Base-by-base conservation (phyloP, 2,888 invertebrate genomes). In the Achlya flavicornis region DNA sequence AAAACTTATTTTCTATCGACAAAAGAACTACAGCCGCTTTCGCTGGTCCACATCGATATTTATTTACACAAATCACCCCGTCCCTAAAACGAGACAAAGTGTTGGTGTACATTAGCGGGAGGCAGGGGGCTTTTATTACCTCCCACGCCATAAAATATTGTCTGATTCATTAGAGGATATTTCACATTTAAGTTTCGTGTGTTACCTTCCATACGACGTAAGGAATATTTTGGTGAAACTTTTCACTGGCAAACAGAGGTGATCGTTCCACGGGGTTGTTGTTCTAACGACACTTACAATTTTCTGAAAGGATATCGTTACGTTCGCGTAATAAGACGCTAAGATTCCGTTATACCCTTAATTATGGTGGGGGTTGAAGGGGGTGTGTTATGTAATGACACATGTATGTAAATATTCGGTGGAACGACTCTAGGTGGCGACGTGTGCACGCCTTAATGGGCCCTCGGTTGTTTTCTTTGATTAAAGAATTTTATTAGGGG, bases 131-230 rank as follows among this genome's bases (percentile, higher is more conserved):
- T 90, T 92, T 93, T 93, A 93, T 93, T 91, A 90, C 93, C 92
- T 74, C 87, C 91, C 90, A 79, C 87, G 86, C 89, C 91, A 92
- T 93, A 93, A 93, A 93, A 93, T 93, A 93, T 93, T 93, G 93
- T 92, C 93, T 93, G 93, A 93, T 93, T 93, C 93, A 93, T 93
- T 93, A 93, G 92, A 89, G 92, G 88, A 91, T 93, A 92, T 92
- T 91, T 88, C 89, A 90, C 92, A 91, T 93, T 91, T 91, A 92
- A 92, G 91, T 93, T 92, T 89, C 88, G 86, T 84, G 89, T 88
- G 87, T 86, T 84, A 82, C 85, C 86, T 84, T 84, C 82, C 83
- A 81, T 75, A 78, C 75, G 73, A 77, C 78, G 70, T 67, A 72
- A 66, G 64, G 65, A 83, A 84, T 85, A 85, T 86, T 87, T 81